Evolutionary conservation across 2,113 vertebrate species (phyloP).

Genomic region (Penelope pileata): DNA sequence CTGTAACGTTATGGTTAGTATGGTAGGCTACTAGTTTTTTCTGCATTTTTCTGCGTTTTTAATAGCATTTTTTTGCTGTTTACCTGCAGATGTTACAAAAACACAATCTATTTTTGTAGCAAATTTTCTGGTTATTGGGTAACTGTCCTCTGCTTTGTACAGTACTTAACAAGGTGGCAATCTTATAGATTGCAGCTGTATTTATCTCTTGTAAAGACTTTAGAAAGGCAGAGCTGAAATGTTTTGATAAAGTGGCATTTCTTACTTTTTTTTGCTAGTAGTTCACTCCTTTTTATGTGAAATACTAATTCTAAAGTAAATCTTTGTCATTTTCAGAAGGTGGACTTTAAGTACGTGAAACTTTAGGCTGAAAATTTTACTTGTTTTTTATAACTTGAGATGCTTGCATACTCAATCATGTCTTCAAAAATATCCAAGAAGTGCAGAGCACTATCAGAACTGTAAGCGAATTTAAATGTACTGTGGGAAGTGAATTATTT

Average conservation of each 20-base stretch:
- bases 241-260: conserved; percentile 67
- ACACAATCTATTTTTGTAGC: conserved; percentile 67
- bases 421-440: neutral
- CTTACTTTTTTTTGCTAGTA: conserved; percentile 41
- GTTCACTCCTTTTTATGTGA: conserved; percentile 39
- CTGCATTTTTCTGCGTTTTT: conserved; percentile 37
- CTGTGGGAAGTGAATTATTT: neutral
- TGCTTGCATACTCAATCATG: neutral
- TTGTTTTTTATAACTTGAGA: neutral
- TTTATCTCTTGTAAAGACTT: conserved; percentile 69
- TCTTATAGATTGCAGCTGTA: conserved; percentile 66
- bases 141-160: conserved; percentile 57
- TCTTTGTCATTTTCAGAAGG: conserved; percentile 5
- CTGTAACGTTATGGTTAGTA: conserved; percentile 16
- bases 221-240: conserved; percentile 59
- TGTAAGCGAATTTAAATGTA: neutral
- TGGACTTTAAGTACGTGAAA: neutral
- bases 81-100: conserved; percentile 42
- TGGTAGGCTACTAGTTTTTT: conserved; percentile 20
- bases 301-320: conserved; percentile 35
- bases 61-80: conserved; percentile 42
- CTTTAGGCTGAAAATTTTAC: neutral
- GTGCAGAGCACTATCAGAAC: neutral
- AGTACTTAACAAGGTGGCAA: conserved; percentile 59
- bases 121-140: conserved; percentile 60